phyloP scores from a whole-genome alignment of 2,797 vertebrate genomes.

The Lates japonicus region DNA sequence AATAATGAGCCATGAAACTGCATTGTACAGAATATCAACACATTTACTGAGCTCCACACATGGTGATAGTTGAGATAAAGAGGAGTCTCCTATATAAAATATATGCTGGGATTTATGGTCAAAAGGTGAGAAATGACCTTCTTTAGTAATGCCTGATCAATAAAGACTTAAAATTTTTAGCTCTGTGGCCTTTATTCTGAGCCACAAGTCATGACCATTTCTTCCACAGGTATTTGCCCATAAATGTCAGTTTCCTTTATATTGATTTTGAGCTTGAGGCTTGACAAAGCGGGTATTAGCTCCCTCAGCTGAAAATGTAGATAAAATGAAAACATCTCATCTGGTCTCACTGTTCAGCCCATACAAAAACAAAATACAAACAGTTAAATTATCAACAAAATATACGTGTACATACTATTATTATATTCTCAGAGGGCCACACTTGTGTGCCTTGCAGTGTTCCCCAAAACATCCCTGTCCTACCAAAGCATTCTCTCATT shows the following conservation, averaged over 20 bases:
- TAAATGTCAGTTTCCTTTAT: slow-evolving; percentile 26
- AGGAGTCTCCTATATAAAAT: neutral
- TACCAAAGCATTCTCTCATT: neutral
- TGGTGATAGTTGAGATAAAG: neutral
- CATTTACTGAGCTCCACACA: neutral
- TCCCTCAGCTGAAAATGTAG: slow-evolving; percentile 10
- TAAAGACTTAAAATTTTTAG: slow-evolving; percentile 1
- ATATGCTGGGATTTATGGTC: neutral
- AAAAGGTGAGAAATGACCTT: neutral
- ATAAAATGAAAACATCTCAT: slow-evolving; percentile 31
- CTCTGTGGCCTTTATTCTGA: neutral
- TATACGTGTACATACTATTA: neutral
- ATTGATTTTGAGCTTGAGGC: slow-evolving; percentile 17
- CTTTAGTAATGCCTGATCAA: slow-evolving; percentile 4
- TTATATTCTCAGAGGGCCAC: neutral
- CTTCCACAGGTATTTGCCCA: slow-evolving; percentile 1
- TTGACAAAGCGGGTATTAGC: slow-evolving; percentile 18
- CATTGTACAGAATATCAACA: neutral
- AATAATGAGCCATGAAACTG: slow-evolving; percentile 29
- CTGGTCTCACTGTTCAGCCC: neutral
- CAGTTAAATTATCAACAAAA: slow-evolving; percentile 6
- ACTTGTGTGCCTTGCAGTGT: neutral
- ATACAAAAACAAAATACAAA: neutral
- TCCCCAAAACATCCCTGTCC: neutral
- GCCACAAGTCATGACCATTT: slow-evolving; percentile 9